These are phyloP conservation scores for Siphlonurus alternatus DNA, from an alignment of 2,888 invertebrate species.

Conservation along the genomic window DNA sequence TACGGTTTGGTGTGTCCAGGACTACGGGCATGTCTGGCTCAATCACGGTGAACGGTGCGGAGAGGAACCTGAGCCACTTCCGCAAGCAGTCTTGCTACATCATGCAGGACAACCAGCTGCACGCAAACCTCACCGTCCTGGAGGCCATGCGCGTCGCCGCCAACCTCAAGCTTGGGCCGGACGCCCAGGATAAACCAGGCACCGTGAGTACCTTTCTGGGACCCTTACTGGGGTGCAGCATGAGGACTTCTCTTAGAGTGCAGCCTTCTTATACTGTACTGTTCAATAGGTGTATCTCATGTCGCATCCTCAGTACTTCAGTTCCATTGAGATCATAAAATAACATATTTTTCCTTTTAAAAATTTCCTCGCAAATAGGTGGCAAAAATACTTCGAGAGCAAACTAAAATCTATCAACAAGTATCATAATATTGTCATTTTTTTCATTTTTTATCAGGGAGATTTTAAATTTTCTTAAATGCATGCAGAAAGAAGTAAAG, in stretches of 20 bases:
- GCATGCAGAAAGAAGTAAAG: too few relatives aligned
- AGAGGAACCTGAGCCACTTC: constrained; percentile 69
- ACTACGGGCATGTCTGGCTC: constrained; percentile 66
- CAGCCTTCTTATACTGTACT: background rate
- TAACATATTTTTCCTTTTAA: too few relatives aligned
- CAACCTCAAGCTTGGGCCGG: constrained; percentile 66
- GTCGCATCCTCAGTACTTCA: background rate
- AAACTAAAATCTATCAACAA: too few relatives aligned
- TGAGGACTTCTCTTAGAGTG: too few relatives aligned
- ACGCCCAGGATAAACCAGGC: constrained; percentile 52
- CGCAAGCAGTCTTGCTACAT: constrained; percentile 90
- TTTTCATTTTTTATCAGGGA: too few relatives aligned
- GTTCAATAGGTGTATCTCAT: background rate
- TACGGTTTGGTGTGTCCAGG: constrained; percentile 34
- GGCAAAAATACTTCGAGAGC: too few relatives aligned
- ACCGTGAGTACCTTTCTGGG: constrained; percentile 50
- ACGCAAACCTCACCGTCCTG: constrained; percentile 80
- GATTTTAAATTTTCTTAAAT: too few relatives aligned
- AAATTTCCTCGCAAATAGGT: too few relatives aligned
- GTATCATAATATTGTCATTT: too few relatives aligned
- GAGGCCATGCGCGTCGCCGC: constrained; percentile 92
- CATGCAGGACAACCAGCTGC: constrained; percentile 89
- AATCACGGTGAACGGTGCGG: constrained; percentile 69
- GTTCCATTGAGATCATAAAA: too few relatives aligned
- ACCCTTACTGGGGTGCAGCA: background rate